A percentile compares a stretch with the other conserved stretches of the same genome.
phyloP scores from a whole-genome alignment of 2,888 invertebrate genomes.

The Cristatella mucedo region DNA sequence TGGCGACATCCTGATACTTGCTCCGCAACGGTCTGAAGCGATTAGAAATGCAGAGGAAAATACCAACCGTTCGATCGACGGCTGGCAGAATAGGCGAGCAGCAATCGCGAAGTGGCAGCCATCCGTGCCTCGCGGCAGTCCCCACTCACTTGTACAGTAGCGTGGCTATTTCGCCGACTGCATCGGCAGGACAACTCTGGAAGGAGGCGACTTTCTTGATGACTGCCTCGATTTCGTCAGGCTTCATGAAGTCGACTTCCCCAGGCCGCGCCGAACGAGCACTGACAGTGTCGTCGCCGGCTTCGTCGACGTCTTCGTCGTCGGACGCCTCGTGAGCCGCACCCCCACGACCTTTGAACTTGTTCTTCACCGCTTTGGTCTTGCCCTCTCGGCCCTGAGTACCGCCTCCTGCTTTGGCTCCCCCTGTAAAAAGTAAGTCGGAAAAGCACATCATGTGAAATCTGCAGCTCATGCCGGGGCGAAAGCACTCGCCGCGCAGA shows the following conservation, averaged over 20 bases:
- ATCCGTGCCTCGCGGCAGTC: no score
- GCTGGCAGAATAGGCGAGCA: no score
- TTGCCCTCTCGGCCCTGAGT: constrained; percentile 84
- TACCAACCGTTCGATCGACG: no score
- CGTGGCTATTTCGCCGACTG: no score
- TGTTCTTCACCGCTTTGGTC: constrained; percentile 78
- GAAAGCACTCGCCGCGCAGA: constrained; percentile 71
- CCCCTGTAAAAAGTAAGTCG: neutral
- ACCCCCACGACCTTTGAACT: constrained; percentile 34
- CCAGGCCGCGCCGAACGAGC: constrained; percentile 12
- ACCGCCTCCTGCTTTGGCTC: constrained; percentile 66
- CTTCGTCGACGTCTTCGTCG: constrained; percentile 52
- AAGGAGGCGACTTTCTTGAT: neutral
- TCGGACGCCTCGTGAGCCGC: constrained; percentile 45
- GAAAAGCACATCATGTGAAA: neutral
- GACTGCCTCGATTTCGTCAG: neutral
- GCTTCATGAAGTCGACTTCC: constrained; percentile 22
- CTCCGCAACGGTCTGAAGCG: constrained; percentile 31
- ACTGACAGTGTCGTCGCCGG: constrained; percentile 3
- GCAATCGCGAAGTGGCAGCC: no score
- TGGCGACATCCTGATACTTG: constrained; percentile 46
- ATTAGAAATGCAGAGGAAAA: no score
- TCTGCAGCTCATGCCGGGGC: no score
- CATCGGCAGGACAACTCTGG: neutral
- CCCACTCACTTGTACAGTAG: no score